Percentiles rank a stretch among this genome's conserved stretches.
phyloP scores from a whole-genome alignment of 2,888 invertebrate genomes.

The Drosophila buzzatii region DNA sequence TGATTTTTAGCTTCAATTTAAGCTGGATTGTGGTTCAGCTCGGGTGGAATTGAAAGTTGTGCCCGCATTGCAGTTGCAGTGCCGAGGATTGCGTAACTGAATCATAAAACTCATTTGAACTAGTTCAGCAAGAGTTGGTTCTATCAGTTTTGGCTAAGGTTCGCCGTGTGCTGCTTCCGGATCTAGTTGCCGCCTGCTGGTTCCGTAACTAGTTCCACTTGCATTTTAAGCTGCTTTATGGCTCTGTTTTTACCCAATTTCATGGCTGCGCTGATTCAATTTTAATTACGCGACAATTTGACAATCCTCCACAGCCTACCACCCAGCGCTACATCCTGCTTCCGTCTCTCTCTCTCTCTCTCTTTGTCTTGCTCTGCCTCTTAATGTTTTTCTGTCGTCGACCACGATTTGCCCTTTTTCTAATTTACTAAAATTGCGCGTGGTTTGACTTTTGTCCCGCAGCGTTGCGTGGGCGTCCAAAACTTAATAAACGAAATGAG shows the following conservation, averaged over 20 bases:
- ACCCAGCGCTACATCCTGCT: background rate
- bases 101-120: background rate
- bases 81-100: background rate
- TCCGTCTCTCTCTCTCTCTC: background rate
- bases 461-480: slow-evolving; percentile 27
- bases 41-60: background rate
- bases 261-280: slow-evolving; percentile 42
- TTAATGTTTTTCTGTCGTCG: background rate
- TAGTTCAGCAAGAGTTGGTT: background rate
- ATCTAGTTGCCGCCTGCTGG: background rate
- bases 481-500: slow-evolving; percentile 57
- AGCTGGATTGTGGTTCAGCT: background rate
- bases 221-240: slow-evolving; percentile 11
- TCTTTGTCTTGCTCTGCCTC: background rate
- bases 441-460: slow-evolving; percentile 43
- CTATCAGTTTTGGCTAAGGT: background rate
- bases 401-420: slow-evolving; percentile 32
- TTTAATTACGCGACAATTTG: slow-evolving; percentile 57
- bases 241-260: slow-evolving; percentile 17
- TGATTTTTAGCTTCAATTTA: background rate
- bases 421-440: slow-evolving; percentile 45
- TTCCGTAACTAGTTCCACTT: slow-evolving; percentile 8
- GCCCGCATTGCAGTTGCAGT: background rate
- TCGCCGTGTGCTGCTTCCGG: no score
- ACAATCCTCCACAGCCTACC: background rate